Percentiles rank a stretch among this genome's conserved stretches.
Conservation (phyloP, 1,140 invertebrate genomes). For the Halesus radiatus region DNA sequence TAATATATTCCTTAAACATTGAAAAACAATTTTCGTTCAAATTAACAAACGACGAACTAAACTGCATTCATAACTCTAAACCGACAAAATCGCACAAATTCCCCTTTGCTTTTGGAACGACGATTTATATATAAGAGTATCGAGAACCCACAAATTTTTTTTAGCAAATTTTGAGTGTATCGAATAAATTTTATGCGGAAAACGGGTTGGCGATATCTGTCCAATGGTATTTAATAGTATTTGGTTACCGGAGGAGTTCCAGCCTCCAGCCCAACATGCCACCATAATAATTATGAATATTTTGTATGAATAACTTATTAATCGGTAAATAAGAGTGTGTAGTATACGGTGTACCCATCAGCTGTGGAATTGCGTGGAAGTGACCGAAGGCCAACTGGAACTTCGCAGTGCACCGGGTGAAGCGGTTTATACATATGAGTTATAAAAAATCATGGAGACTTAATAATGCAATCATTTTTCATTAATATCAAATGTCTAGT, state of each 20-base stretch:
- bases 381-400: background rate
- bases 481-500: no score
- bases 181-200: background rate
- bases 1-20: no score
- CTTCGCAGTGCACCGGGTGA: background rate
- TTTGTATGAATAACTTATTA: slow-evolving; percentile 21
- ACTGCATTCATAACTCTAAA: no score
- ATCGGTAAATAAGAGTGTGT: background rate
- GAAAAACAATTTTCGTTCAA: no score
- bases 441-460: background rate
- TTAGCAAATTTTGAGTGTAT: background rate
- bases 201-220: no score
- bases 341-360: slow-evolving; percentile 25
- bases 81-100: no score
- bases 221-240: background rate
- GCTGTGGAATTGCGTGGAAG: background rate
- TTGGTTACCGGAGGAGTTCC: background rate
- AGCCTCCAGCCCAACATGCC: background rate
- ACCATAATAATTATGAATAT: background rate
- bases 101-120: no score
- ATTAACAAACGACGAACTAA: no score
- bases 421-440: background rate
- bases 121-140: no score
- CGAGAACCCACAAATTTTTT: background rate
- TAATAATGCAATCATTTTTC: background rate